Evolutionary conservation across 53 echinoderm and acorn worm genomes (phyloP), one percentile per base, ranked within the genome.

Genomic region (Pentamera pediparva): DNA sequence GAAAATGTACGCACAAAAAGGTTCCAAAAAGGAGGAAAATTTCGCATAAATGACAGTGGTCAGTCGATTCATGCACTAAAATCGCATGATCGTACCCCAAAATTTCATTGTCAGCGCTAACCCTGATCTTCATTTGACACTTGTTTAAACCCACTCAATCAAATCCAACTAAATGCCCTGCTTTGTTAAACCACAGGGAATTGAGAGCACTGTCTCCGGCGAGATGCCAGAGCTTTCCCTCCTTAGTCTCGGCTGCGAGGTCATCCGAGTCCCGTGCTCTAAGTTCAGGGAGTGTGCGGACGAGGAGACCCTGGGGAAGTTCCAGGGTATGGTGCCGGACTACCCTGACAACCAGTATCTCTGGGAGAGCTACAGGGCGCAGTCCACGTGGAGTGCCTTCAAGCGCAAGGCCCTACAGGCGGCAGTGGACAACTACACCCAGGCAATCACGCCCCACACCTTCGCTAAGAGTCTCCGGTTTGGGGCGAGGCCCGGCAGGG

Each of bases 181-280:
- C 25, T 53, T 53, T 53, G 25, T 31, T 57, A 17, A 31, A 4
- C 19, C 0, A 3, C 50, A 95, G 96, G 96, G 96, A 11, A 27
- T 87, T 9, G 79, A 96, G 32, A 87, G 84, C 0, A 26, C 54
- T 22, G 62, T 91, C 38, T 59, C 19, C 24, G 88, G 86, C 4
- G 22, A 65, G 30, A 96, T 91, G 91, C 91, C 90, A 1, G 71
- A 88, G 47, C 76, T 88, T 36, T 96, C 96, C 29, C 65, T 96
- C 6, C 60, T 96, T 43, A 96, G 96, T 54, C 80, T 76, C 33
- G 96, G 96, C 22, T 91, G 96, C 69, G 96, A 96, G 56, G 34
- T 96, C 10, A 86, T 96, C 62, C 83, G 96, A 7, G 82, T 96
- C 21, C 91, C 96, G 37, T 78, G 91, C 75, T 88, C 96, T n/a